Percentiles rank a stretch among this genome's conserved stretches.
Conservation (phyloP, 92 coral and sea anemone genomes). For the Epizoanthus ramosus region DNA sequence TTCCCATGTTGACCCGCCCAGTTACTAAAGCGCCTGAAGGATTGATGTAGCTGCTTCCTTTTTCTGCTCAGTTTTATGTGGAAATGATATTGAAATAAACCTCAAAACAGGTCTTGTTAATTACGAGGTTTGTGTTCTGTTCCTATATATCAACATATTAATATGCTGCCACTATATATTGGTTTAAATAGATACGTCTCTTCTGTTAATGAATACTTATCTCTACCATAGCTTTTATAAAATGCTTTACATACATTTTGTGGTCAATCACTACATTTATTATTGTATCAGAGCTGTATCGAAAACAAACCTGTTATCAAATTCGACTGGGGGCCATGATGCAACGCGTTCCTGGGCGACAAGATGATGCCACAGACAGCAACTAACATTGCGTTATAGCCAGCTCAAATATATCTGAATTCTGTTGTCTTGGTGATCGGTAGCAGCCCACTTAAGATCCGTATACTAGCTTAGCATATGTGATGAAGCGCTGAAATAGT, state of each 20-base stretch:
- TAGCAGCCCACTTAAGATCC: constrained; percentile 26
- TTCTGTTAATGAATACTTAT: constrained; percentile 1
- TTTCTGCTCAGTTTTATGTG: background rate
- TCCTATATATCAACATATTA: background rate
- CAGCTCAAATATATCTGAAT: constrained; percentile 19
- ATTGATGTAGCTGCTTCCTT: constrained; percentile 4
- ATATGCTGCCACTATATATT: constrained; percentile 10
- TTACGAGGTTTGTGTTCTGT: constrained; percentile 20
- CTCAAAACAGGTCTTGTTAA: constrained; percentile 21
- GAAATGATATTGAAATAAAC: constrained; percentile 13
- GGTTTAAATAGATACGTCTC: background rate
- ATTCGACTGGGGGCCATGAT: constrained; percentile 39
- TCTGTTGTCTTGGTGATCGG: constrained; percentile 40
- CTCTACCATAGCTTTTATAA: background rate
- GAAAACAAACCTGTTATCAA: constrained; percentile 36
- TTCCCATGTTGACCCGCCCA: constrained; percentile 20
- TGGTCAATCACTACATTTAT: constrained; percentile 37
- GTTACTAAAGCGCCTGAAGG: constrained; percentile 12
- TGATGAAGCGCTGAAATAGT: constrained; percentile 9
- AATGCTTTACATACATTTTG: constrained; percentile 18
- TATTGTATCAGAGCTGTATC: constrained; percentile 18
- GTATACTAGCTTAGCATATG: constrained; percentile 22
- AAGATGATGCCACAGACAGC: constrained; percentile 16
- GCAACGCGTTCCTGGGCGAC: constrained; percentile 49
- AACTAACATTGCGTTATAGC: background rate